phyloP scores from a whole-genome alignment of 2,888 invertebrate genomes.

The Caenorhabditis sulstoni region DNA sequence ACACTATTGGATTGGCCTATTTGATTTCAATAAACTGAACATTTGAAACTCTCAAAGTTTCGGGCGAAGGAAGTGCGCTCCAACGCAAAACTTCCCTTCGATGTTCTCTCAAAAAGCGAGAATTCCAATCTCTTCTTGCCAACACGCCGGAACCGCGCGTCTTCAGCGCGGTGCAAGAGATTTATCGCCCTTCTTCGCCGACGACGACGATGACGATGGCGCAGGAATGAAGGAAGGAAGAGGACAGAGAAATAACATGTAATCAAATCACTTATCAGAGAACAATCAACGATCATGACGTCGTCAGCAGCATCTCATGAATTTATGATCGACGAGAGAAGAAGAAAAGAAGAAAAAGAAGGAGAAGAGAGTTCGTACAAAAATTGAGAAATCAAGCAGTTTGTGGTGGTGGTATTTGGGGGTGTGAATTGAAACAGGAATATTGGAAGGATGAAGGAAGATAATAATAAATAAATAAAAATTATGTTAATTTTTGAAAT shows the following conservation, averaged over 20 bases:
- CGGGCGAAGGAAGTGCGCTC: too few species aligned
- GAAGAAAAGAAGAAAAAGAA: too few species aligned
- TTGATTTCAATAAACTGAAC: too few species aligned
- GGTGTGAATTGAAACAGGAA: background rate
- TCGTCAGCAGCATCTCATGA: background rate
- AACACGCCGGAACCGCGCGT: slow-evolving; percentile 32
- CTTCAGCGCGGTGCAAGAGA: slow-evolving; percentile 29
- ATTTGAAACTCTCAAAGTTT: too few species aligned
- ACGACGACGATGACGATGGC: slow-evolving; percentile 3
- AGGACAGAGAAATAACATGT: background rate
- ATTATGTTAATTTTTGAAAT: too few species aligned
- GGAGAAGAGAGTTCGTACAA: too few species aligned
- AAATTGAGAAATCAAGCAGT: too few species aligned
- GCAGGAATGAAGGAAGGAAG: slow-evolving; percentile 1
- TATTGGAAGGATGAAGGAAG: background rate
- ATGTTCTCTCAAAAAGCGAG: too few species aligned
- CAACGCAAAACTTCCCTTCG: too few species aligned
- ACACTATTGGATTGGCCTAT: background rate
- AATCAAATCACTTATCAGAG: slow-evolving; percentile 14
- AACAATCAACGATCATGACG: slow-evolving; percentile 9
- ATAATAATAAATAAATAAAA: background rate
- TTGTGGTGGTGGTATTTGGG: too few species aligned
- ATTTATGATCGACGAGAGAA: too few species aligned
- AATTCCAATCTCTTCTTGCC: slow-evolving; percentile 4
- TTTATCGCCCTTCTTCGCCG: slow-evolving; percentile 13